Base-by-base conservation (phyloP, 2,888 invertebrate genomes). In the Amiota mariae region DNA sequence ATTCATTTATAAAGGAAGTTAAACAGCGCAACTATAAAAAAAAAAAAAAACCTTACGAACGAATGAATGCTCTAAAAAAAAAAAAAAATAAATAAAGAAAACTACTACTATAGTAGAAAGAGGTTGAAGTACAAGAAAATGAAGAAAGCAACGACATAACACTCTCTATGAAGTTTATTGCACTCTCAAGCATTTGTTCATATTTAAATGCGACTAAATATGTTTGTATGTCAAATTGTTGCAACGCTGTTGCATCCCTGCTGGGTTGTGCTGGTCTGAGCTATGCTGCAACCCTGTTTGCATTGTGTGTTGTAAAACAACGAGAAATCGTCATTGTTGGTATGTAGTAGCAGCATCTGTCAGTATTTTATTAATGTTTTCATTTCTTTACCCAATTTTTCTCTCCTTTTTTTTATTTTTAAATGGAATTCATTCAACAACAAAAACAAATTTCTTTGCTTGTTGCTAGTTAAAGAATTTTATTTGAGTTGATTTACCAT, bases 91-190 rank as follows among this genome's bases (percentile, higher is more conserved):
- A 13, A 51, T n/a, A 51, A 51, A 51, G 12, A 56, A 59, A 59
- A 15, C 59, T n/a, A n/a, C n/a, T n/a, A n/a, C n/a, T 15, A 59
- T 20, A 18, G 20, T 15, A 54, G n/a, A 13, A 59, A 20, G 10
- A 59, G 15, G 36, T 36, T 36, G 36, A 36, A 36, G 36, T 36
- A 36, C 4, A 36, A 36, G 36, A 36, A 36, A 36, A 36, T 2
- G 36, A 36, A 36, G 36, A 36, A 36, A 36, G 36, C 36, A 36
- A 36, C 36, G 6, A 59, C 20, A 59, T 59, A 20, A 59, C 59
- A 59, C 2, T 36, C 36, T 36, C 59, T 59, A 59, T 59, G 36
- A 59, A 59, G 59, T 59, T 59, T 59, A 59, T 20, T 59, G 59
- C 59, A 59, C 59, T 59, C 59, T 36, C 18, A 59, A 59, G 20